Percentiles rank a stretch among this genome's conserved stretches.
phyloP scores from a whole-genome alignment of 2,113 vertebrate genomes.

The Nematolebias whitei region DNA sequence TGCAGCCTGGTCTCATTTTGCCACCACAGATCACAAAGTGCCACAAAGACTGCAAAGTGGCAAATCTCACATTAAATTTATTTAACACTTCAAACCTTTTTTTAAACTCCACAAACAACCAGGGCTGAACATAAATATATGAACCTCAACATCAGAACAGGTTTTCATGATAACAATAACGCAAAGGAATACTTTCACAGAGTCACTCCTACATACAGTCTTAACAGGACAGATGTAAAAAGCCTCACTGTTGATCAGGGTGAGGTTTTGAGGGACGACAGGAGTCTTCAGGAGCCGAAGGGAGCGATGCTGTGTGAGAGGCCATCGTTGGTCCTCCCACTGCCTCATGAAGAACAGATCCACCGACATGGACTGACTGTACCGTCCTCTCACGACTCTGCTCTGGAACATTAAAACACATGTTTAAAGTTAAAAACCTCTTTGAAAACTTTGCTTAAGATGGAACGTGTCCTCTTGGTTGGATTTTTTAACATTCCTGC shows the following conservation, averaged over 20 bases:
- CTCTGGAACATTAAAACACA: conserved; percentile 38
- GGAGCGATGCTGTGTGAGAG: conserved; percentile 54
- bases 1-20: no score
- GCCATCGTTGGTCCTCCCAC: conserved; percentile 63
- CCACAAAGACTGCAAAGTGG: no score
- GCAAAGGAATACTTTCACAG: no score
- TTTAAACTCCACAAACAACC: no score
- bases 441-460: not conserved
- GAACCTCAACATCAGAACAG: no score
- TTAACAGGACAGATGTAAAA: not conserved
- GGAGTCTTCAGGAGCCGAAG: conserved; percentile 51
- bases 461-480: no score
- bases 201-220: not conserved
- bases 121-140: no score
- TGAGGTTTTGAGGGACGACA: conserved; percentile 36
- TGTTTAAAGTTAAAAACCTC: not conserved
- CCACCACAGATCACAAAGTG: no score
- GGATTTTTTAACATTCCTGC: no score
- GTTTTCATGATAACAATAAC: no score
- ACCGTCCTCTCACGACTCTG: conserved; percentile 47
- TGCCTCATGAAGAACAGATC: conserved; percentile 58
- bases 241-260: conserved; percentile 49
- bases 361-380: conserved; percentile 43
- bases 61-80: no score
- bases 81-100: no score